Evolutionary conservation across 1,140 invertebrate genomes (phyloP).

Genomic region (Sipha flava): DNA sequence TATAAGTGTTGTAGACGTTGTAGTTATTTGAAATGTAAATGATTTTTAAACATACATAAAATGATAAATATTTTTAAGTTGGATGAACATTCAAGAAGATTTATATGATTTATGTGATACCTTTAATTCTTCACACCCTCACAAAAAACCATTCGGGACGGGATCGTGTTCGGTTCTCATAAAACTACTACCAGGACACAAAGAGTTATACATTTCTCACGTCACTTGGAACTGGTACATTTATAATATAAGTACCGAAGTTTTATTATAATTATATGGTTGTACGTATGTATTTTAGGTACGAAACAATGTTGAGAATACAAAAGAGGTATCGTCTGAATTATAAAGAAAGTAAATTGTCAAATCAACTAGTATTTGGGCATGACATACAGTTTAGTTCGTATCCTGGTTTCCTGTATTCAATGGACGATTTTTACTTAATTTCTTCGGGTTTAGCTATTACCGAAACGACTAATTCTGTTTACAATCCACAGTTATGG

Average conservation of each 20-base stretch:
- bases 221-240: conserved; percentile 53
- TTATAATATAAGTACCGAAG: not conserved
- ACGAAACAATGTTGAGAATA: conserved; percentile 76
- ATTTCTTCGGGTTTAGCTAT: conserved; percentile 39
- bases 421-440: conserved; percentile 80
- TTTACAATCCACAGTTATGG: not conserved
- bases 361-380: conserved; percentile 52
- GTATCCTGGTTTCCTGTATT: conserved; percentile 77
- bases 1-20: too few species aligned
- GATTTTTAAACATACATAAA: too few species aligned
- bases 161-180: conserved; percentile 55
- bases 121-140: not conserved
- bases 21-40: too few species aligned
- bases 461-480: not conserved
- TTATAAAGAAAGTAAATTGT: conserved; percentile 55
- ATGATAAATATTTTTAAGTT: conserved; percentile 35
- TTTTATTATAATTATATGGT: conserved; percentile 38
- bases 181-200: conserved; percentile 51
- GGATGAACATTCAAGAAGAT: conserved; percentile 50
- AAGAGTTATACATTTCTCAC: conserved; percentile 55
- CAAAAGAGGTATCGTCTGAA: conserved; percentile 81
- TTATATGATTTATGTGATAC: conserved; percentile 51
- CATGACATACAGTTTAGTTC: conserved; percentile 62
- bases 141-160: conserved; percentile 37
- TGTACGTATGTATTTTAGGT: conserved; percentile 51